Percentiles rank a stretch among this genome's conserved stretches.
phyloP scores from a whole-genome alignment of 2,797 vertebrate species.

The Microctenopoma steveboyesi region DNA sequence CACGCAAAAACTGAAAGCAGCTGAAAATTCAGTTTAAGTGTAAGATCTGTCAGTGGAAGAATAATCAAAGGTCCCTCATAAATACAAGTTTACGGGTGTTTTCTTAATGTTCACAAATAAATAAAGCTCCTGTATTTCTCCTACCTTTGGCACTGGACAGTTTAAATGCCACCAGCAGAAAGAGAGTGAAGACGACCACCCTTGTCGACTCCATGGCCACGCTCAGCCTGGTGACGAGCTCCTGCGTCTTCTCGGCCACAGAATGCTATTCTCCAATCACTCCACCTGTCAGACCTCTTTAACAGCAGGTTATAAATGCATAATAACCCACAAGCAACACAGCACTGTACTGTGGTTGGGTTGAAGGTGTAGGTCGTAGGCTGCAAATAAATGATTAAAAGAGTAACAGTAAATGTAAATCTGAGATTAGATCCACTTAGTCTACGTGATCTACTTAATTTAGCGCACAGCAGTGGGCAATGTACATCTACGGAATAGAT shows the following conservation, averaged over 20 bases:
- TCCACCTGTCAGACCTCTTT: conserved; percentile 30
- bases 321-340: neutral
- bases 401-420: neutral
- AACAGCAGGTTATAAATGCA: conserved; percentile 53
- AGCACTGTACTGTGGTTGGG: neutral
- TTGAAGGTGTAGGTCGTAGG: neutral
- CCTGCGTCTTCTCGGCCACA: conserved; percentile 11
- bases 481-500: neutral
- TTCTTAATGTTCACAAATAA: no score
- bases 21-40: no score
- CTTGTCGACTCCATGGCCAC: conserved; percentile 58
- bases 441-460: neutral
- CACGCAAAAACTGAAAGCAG: no score
- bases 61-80: no score
- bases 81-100: neutral
- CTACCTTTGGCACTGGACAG: conserved; percentile 68
- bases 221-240: neutral
- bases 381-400: neutral
- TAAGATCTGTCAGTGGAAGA: no score
- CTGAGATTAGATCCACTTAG: neutral
- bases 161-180: conserved; percentile 55
- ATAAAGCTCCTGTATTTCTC: neutral
- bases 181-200: conserved; percentile 29
- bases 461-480: neutral
- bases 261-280: conserved; percentile 1